Percentiles rank a stretch among this genome's conserved stretches.
Evolutionary conservation across 2,888 invertebrate genomes (phyloP).

Genomic region (Muschampia plurimacula): DNA sequence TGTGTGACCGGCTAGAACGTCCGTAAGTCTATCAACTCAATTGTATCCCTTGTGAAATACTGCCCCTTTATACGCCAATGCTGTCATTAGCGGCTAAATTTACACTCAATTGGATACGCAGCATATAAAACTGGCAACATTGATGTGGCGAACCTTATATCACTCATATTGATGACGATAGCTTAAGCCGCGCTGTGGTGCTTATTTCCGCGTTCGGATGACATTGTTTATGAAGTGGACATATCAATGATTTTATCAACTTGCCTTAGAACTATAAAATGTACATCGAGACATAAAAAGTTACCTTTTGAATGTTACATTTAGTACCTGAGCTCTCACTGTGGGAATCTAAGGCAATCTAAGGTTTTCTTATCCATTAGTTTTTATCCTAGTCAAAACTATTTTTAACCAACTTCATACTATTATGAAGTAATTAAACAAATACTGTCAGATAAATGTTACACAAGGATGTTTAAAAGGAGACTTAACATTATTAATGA

Average conservation of each 20-base stretch:
- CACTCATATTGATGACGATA: conserved; percentile 36
- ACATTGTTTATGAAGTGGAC: conserved; percentile 32
- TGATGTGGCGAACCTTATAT: conserved; percentile 27
- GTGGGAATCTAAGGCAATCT: no score
- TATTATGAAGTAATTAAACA: no score
- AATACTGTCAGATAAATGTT: no score
- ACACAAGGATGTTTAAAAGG: no score
- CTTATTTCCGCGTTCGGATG: conserved; percentile 32
- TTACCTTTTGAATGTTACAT: not conserved
- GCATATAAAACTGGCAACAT: conserved; percentile 14
- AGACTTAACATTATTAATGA: no score
- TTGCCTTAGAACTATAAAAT: not conserved
- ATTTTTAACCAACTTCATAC: no score
- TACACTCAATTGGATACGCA: conserved; percentile 29
- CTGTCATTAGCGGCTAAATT: conserved; percentile 36
- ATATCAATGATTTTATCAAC: conserved; percentile 28
- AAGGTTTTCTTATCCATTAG: no score
- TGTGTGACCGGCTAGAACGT: conserved; percentile 23
- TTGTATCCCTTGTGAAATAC: conserved; percentile 31
- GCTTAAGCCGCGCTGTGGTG: conserved; percentile 24
- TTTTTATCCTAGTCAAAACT: no score
- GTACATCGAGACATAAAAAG: not conserved
- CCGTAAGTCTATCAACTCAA: conserved; percentile 37
- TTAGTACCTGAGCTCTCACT: not conserved
- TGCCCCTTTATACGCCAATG: conserved; percentile 30